Percentiles rank a stretch among this genome's conserved stretches.
Conservation (phyloP, 2,797 vertebrate genomes). For the Sebastes steindachneri region DNA sequence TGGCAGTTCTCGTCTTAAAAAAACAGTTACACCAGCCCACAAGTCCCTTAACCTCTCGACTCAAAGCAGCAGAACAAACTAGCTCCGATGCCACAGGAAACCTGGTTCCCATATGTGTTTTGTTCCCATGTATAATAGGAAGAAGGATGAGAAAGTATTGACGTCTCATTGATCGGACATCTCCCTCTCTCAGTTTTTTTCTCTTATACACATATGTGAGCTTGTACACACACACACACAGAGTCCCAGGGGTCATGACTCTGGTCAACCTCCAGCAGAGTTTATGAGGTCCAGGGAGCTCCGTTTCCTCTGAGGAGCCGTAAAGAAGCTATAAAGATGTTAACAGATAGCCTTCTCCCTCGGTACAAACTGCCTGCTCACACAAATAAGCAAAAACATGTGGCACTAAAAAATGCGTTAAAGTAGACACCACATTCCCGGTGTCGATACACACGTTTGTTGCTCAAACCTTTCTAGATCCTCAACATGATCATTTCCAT, state of each 20-base stretch:
- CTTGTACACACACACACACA: conserved; percentile 2
- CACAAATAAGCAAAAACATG: conserved; percentile 54
- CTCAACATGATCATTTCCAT: background rate
- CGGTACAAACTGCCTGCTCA: background rate
- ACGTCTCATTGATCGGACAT: conserved; percentile 19
- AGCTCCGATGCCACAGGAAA: conserved; percentile 9
- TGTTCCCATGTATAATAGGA: conserved; percentile 22
- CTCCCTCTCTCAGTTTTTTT: background rate
- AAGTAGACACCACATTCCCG: background rate
- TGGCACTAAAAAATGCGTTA: conserved; percentile 28
- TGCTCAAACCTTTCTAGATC: background rate
- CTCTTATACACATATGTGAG: background rate
- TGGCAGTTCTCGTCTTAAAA: conserved; percentile 1
- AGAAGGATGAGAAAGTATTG: conserved; percentile 22
- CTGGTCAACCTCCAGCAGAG: conserved; percentile 47
- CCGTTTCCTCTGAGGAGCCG: conserved; percentile 49
- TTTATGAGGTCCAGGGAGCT: conserved; percentile 64
- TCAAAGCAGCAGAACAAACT: conserved; percentile 20
- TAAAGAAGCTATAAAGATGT: conserved; percentile 64
- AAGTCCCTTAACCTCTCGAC: conserved; percentile 14
- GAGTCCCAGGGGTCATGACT: conserved; percentile 34
- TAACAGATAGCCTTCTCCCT: conserved; percentile 31
- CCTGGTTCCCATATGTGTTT: conserved; percentile 19
- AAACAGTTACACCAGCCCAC: background rate
- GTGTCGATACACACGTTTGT: background rate